A percentile compares a stretch with the other conserved stretches of the same genome.
Evolutionary conservation across 2,113 vertebrate genomes (phyloP).

Genomic region (Halcyon senegalensis): DNA sequence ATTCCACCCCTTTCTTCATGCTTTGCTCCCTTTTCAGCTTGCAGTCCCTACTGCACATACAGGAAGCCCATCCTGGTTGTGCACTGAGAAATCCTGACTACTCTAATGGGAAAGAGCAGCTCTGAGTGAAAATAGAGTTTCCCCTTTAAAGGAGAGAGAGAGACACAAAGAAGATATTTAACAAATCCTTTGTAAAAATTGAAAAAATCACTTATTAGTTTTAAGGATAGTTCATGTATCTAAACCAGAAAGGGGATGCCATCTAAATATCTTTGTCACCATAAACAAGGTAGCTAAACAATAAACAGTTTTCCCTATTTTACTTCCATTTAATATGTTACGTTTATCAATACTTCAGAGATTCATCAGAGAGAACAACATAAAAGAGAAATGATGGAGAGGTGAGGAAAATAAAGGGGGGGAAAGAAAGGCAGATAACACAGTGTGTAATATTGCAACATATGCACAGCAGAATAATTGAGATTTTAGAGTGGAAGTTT

Average conservation of each 20-base stretch:
- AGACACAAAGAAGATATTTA: background rate
- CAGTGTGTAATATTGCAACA: background rate
- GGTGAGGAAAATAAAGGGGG: background rate
- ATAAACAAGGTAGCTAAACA: background rate
- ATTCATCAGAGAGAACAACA: background rate
- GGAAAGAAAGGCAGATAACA: background rate
- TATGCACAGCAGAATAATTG: background rate
- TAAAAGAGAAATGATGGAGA: background rate
- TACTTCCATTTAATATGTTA: background rate
- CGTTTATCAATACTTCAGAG: background rate
- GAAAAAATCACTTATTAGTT: background rate
- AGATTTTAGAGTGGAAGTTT: background rate
- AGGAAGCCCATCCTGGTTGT: background rate
- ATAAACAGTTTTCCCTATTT: background rate
- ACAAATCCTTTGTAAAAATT: background rate
- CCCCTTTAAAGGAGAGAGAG: background rate
- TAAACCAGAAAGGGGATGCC: background rate
- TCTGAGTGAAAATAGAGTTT: background rate
- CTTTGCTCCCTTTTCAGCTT: background rate
- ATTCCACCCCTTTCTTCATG: background rate
- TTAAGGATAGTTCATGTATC: background rate
- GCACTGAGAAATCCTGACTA: constrained; percentile 1
- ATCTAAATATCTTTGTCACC: background rate
- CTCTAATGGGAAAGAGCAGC: background rate
- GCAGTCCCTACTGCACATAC: background rate